Base-by-base conservation (phyloP, 1,140 invertebrate species). In the Magallana angulata region DNA sequence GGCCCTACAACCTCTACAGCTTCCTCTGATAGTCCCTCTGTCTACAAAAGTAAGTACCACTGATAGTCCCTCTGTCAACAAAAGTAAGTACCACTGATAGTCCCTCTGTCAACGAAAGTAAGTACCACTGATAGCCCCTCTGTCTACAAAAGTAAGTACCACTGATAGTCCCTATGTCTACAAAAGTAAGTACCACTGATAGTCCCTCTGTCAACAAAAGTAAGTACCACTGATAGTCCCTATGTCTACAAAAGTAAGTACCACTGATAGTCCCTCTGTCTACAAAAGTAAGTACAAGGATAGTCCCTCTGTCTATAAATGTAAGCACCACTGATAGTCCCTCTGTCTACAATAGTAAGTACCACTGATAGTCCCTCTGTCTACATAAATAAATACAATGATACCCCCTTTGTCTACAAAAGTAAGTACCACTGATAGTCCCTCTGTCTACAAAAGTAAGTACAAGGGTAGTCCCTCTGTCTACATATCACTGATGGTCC, bases 151-250 rank as follows among this genome's bases (percentile, higher is more conserved):
- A 24, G 24, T 24, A 48, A 48, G 3, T 48, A 2, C 68, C 68
- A 48, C 36, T 76, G 11, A 76, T 76, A 76, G 24, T 76, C 9
- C 8, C 68, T 12, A 12, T 71, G 24, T 30, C 68, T 12, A 71
- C 68, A 9, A 18, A 71, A 30, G 68, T 71, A 71, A 71, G 68
- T 71, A 36, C 64, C 68, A 48, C 36, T 76, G 11, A 76, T 76
- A 76, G 24, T 76, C 2, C 68, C 68, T 12, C 24, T 76, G 24
- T 30, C 68, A 7, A 76, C 68, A 9, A 18, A 76, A 30, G 68
- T 76, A 76, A 76, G 68, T 76, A 36, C 64, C 14, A 62, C 7
- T 48, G 16, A 64, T 64, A 64, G 60, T 64, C n/a, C 14, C 60
- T 16, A 0, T 64, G 60, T 18, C 60, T 7, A 64, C 60, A n/a